Evolutionary conservation across 2,888 invertebrate species (phyloP).

Genomic region (Pyrocoelia pectoralis): DNA sequence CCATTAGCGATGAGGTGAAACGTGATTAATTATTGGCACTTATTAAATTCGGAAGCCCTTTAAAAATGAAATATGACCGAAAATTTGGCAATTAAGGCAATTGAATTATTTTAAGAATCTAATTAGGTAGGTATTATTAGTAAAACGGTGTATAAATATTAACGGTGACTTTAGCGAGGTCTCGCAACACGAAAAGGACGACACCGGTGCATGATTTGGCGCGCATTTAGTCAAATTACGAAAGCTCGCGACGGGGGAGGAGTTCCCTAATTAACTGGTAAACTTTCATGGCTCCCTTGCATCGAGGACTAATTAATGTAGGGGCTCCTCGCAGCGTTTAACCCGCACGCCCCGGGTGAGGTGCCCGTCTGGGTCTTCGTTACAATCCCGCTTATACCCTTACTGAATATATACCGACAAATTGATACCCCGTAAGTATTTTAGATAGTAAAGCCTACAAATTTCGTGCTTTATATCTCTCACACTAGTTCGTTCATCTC

Average conservation of each 20-base stretch:
- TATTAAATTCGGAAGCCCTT: conserved; percentile 49
- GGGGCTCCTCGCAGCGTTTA: conserved; percentile 44
- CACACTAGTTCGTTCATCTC: too few relatives aligned
- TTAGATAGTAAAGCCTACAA: conserved; percentile 2
- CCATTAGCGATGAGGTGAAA: conserved; percentile 59
- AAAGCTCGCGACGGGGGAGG: conserved; percentile 53
- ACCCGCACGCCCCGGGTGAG: conserved; percentile 41
- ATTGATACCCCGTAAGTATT: conserved; percentile 32
- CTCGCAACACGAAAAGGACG: conserved; percentile 16
- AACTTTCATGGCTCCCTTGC: conserved; percentile 61
- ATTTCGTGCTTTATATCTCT: neutral
- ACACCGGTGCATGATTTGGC: conserved; percentile 41
- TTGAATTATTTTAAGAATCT: conserved; percentile 10
- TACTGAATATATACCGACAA: conserved; percentile 34
- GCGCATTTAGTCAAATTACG: conserved; percentile 53
- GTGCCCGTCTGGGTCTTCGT: conserved; percentile 36
- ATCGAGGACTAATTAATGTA: conserved; percentile 61
- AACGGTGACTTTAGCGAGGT: conserved; percentile 28
- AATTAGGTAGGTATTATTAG: conserved; percentile 19
- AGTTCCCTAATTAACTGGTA: conserved; percentile 62
- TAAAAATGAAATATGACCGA: conserved; percentile 50
- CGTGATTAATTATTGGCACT: conserved; percentile 59
- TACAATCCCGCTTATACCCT: conserved; percentile 32
- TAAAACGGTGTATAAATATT: conserved; percentile 36
- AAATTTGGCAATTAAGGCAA: conserved; percentile 39